phyloP scores from a whole-genome alignment of 2,113 vertebrate species.

The Gorilla gorilla region DNA sequence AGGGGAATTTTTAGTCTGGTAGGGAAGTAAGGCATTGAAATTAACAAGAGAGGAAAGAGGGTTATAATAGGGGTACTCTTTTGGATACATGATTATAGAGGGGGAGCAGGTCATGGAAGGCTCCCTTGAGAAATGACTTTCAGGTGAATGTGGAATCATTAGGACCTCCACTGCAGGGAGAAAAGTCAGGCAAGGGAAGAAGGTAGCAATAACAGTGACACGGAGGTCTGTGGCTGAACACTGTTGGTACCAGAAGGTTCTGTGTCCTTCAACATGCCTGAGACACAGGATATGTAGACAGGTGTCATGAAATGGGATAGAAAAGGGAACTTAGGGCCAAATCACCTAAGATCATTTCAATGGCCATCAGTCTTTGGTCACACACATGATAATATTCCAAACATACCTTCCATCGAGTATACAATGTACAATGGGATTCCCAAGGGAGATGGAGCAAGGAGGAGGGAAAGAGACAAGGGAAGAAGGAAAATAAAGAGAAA shows the following conservation, averaged over 20 bases:
- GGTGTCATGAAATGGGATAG: accelerated
- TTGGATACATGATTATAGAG: accelerated
- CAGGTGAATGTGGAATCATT: background rate
- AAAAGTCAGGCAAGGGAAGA: background rate
- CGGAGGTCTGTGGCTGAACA: accelerated
- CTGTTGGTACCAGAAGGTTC: background rate
- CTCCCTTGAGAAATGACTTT: background rate
- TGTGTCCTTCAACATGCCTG: accelerated
- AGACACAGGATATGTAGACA: accelerated
- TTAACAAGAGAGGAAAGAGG: accelerated
- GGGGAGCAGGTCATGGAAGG: no score
- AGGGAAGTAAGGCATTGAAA: no score
- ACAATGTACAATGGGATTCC: background rate
- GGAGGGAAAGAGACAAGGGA: accelerated
- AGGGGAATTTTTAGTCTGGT: background rate
- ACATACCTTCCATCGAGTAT: background rate
- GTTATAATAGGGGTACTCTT: accelerated
- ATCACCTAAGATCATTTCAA: background rate
- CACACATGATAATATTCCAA: accelerated
- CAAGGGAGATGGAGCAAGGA: background rate
- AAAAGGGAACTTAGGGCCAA: background rate
- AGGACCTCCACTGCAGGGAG: background rate
- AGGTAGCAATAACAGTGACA: accelerated
- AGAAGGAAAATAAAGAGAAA: background rate
- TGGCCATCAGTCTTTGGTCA: background rate